Evolutionary conservation across 2,888 invertebrate species (phyloP), one percentile per base, ranked within the genome.

Genomic region (Callinectes sapidus): DNA sequence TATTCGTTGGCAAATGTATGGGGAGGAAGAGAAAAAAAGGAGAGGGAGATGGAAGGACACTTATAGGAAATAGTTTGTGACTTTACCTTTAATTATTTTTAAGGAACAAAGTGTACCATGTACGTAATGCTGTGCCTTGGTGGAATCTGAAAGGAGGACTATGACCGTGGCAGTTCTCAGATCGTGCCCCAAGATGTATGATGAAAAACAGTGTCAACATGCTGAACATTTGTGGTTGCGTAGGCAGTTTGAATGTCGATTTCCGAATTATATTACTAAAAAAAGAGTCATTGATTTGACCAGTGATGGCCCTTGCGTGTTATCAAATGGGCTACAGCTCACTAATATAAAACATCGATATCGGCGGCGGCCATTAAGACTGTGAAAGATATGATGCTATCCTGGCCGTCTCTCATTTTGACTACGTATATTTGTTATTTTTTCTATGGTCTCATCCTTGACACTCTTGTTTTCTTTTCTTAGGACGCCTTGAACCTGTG

Each of bases 271-370:
- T 13, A 28, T 28, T 28, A 71, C 71, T 28, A 71, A 71, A 28
- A 66, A 71, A 71, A 71, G 71, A 71, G 71, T 8, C 28, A 71
- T 71, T 71, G 28, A 71, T 71, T 71, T 71, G 71, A 28, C 71
- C 71, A 8, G 71, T 28, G 71, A 71, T n/a, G 71, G 28, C 71
- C 28, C n/a, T 28, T 71, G 28, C 71, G 71, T 71, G 71, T 28
- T n/a, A 71, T 71, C n/a, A 71, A 71, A 71, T n/a, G 71, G 71
- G 28, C 28, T 28, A 71, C 28, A 71, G 28, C 71, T 71, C 28
- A 71, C 71, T 71, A 13, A n/a, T 71, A 71, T 71, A 71, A 10
- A 28, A 71, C 71, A 28, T 71, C 71, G 13, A 71, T 71, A 71
- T 71, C 71, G 71, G 71, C 71, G 23, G 28, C 28, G 71, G 71